These are phyloP conservation scores for Phortica magna DNA, from an alignment of 2,888 invertebrate genomes.

Conservation along the genomic window DNA sequence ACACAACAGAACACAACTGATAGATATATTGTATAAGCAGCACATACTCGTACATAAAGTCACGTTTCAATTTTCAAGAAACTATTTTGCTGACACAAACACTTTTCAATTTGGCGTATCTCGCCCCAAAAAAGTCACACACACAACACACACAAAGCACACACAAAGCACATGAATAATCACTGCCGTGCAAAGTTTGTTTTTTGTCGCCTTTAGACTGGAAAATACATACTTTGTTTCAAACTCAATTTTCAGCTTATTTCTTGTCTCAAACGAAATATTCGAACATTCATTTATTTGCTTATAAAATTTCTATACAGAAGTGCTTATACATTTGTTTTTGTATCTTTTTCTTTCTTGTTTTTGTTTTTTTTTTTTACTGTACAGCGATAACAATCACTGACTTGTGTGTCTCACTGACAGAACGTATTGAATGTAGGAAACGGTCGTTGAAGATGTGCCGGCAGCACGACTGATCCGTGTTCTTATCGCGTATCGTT, in stretches of 20 bases:
- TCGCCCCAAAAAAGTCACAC: not conserved
- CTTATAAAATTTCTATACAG: not conserved
- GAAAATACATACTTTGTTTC: not conserved
- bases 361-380: not conserved
- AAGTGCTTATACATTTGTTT: too few species aligned
- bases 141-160: not conserved
- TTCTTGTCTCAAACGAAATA: not conserved
- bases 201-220: not conserved
- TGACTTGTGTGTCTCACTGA: not conserved
- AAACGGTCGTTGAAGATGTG: slow-evolving; percentile 38
- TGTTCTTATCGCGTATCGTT: slow-evolving; percentile 64
- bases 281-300: slow-evolving; percentile 21
- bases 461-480: slow-evolving; percentile 18
- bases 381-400: slow-evolving; percentile 27
- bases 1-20: not conserved
- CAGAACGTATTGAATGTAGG: not conserved
- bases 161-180: not conserved
- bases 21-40: not conserved
- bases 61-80: slow-evolving; percentile 61
- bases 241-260: not conserved
- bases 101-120: slow-evolving; percentile 23
- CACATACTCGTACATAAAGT: slow-evolving; percentile 34
- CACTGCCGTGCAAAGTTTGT: not conserved
- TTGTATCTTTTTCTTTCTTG: too few species aligned
- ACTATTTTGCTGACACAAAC: slow-evolving; percentile 35